A percentile compares a stretch with the other conserved stretches of the same genome.
phyloP scores from a whole-genome alignment of 2,113 vertebrate species.

The Atlantisia rogersi region DNA sequence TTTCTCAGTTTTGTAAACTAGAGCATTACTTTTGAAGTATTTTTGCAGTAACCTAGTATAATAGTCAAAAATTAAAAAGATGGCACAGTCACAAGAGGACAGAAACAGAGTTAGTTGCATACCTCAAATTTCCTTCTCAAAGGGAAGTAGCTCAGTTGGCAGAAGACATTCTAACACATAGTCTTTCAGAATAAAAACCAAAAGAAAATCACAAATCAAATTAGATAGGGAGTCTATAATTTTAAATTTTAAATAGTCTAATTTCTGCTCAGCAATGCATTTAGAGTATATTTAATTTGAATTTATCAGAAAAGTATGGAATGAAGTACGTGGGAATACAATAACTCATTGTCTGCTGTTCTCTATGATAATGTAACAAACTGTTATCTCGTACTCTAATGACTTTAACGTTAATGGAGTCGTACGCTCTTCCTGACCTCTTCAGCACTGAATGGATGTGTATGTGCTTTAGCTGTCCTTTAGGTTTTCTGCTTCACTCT shows the following conservation, averaged over 20 bases:
- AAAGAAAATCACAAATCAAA: constrained; percentile 19
- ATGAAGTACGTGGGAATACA: constrained; percentile 20
- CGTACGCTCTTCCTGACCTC: constrained; percentile 23
- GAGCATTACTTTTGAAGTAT: background rate
- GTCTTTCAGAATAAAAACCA: background rate
- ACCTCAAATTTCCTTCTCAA: constrained; percentile 26
- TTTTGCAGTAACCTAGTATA: constrained; percentile 1
- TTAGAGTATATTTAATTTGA: constrained; percentile 49
- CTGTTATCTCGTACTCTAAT: constrained; percentile 60
- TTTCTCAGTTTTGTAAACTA: constrained; percentile 33
- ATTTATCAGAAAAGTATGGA: constrained; percentile 42
- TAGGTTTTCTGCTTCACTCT: constrained; percentile 20
- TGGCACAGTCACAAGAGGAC: background rate
- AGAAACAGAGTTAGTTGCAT: background rate
- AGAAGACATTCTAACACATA: background rate
- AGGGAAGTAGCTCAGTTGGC: constrained; percentile 10
- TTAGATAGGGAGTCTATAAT: background rate
- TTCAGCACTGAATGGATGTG: background rate
- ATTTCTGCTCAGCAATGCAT: constrained; percentile 12
- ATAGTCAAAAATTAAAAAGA: background rate
- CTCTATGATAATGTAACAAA: constrained; percentile 46
- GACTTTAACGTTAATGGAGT: constrained; percentile 66
- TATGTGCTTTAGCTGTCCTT: background rate
- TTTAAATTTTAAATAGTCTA: constrained; percentile 8
- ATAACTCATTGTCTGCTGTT: constrained; percentile 40